Base-by-base conservation (phyloP, 2,888 invertebrate species). In the Branchipolynoe longqiensis region DNA sequence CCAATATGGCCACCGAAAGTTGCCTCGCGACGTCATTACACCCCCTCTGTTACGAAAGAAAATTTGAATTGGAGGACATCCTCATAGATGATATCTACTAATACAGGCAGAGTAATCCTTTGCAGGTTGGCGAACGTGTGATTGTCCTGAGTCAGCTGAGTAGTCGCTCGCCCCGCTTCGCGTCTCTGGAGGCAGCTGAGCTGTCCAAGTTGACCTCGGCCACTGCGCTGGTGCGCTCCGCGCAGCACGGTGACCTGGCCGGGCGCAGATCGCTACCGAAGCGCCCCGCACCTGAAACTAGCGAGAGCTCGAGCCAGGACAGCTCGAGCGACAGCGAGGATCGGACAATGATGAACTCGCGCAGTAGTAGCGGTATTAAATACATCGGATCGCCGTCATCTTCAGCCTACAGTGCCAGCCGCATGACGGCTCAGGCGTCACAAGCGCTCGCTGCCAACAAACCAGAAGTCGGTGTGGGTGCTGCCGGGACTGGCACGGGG, bases 61-160 rank as follows among this genome's bases (percentile, higher is more conserved):
- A n/a, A n/a, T n/a, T n/a, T n/a, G n/a, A n/a, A n/a, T n/a, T n/a
- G n/a, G n/a, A n/a, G n/a, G n/a, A n/a, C n/a, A n/a, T n/a, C n/a
- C n/a, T n/a, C n/a, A n/a, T n/a, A n/a, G n/a, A n/a, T n/a, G n/a
- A n/a, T n/a, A n/a, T n/a, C n/a, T n/a, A n/a, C n/a, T n/a, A n/a
- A n/a, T n/a, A n/a, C n/a, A n/a, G n/a, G n/a, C n/a, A n/a, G n/a
- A n/a, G n/a, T n/a, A n/a, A n/a, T n/a, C 62, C 25, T 8, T 83
- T 58, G 22, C 87, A 94, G 93, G 93, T 94, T 59, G 93, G 92
- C 33, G 90, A 92, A 87, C 91, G 89, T 84, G 88, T 94, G 22
- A 91, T 94, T 3, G 90, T 94, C 18, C 88, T 94, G 78, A 93
- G 94, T 88, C 93, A 93, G 86, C 78, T 78, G n/a, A 78, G 62